Base-by-base conservation (phyloP, 1,140 invertebrate species). In the Cydia fagiglandana region DNA sequence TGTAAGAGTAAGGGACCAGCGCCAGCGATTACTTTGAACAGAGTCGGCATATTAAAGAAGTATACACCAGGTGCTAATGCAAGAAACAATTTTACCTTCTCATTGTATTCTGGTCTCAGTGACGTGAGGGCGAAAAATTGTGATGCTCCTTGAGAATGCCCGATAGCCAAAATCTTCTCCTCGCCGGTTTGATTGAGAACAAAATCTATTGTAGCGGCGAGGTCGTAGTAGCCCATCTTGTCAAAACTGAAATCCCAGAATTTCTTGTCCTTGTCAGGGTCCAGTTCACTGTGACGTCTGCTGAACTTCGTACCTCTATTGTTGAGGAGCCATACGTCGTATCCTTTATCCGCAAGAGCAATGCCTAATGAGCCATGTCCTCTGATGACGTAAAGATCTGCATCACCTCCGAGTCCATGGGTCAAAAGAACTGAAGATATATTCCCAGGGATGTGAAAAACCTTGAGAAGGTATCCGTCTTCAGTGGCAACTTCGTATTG, bases 191-290 rank as follows among this genome's bases (percentile, higher is more conserved):
- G 4, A 56, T 56, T 7, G 4, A 13, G 17, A 20, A 56, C n/a
- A 20, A 17, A 56, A 56, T 56, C 53, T 17, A 56, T 56, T 9
- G 6, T 5, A 56, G 53, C 53, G n/a, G 53, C 53, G n/a, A 56
- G 53, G 17, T 56, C 53, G 53, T 56, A 56, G 53, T 56, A 56
- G 17, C 53, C 53, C 53, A 56, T 56, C n/a, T 56, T 4, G 53
- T 56, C 3, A 2, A 56, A 56, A 56, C 17, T 81, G 83, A 17
- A 56, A 20, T 56, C 53, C 53, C 53, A 56, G 9, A 56, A 56
- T 9, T 2, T 56, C 20, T 20, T 56, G 2, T 56, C 17, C 5
- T 20, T 17, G 17, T 56, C 53, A 7, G 53, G 53, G 17, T 56
- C 53, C 4, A 56, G 2, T 20, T 56, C 17, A 56, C 2, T 56